phyloP scores from a whole-genome alignment of 2,113 vertebrate genomes.

The Heliornis fulica region DNA sequence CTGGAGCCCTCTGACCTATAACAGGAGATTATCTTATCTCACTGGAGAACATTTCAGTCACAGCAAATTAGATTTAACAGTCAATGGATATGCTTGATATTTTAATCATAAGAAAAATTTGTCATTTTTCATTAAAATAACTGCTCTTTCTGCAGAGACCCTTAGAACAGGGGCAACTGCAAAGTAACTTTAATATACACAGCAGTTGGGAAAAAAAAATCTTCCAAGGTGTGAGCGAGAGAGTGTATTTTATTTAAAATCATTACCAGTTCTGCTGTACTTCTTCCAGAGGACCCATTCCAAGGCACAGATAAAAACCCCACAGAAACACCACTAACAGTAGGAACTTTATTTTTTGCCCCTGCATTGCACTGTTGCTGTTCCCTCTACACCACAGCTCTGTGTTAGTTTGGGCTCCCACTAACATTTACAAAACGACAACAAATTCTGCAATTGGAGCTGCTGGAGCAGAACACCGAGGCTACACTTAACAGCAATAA shows the following conservation, averaged over 20 bases:
- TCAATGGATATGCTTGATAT: conserved; percentile 64
- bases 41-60: conserved; percentile 68
- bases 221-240: background rate
- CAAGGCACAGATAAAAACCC: background rate
- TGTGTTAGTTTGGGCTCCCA: background rate
- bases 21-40: conserved; percentile 69
- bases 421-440: background rate
- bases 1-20: conserved; percentile 65
- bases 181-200: background rate
- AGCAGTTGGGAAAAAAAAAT: background rate
- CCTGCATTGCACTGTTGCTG: background rate
- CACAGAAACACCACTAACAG: background rate
- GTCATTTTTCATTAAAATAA: conserved; percentile 58
- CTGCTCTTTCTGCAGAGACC: background rate
- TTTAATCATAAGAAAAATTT: conserved; percentile 64
- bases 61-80: conserved; percentile 70
- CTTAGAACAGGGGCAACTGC: background rate
- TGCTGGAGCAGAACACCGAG: background rate
- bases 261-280: background rate
- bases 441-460: background rate
- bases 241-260: background rate
- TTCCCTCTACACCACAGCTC: background rate
- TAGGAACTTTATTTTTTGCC: background rate
- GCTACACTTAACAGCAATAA: background rate
- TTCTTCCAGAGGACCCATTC: background rate